Evolutionary conservation across 2,797 vertebrate genomes (phyloP).

Genomic region (Galaxias olidus): DNA sequence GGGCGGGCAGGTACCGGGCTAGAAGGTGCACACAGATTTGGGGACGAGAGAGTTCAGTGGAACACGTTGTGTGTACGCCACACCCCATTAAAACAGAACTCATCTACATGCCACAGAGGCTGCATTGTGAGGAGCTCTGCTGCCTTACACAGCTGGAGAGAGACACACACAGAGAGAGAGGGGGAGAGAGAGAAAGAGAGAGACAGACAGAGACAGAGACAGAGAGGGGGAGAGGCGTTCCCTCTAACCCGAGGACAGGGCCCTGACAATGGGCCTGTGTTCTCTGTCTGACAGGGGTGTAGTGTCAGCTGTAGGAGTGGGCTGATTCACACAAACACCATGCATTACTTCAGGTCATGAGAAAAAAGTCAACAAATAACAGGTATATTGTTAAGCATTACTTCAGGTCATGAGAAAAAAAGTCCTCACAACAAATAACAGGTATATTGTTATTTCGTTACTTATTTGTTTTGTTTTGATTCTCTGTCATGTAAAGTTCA

Average conservation of each 20-base stretch:
- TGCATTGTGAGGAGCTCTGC: too few relatives aligned
- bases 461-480: too few relatives aligned
- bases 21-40: too few relatives aligned
- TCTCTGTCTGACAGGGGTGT: constrained; percentile 38
- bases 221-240: constrained; percentile 41
- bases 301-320: constrained; percentile 33
- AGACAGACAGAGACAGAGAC: constrained; percentile 14
- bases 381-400: too few relatives aligned
- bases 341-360: constrained; percentile 31
- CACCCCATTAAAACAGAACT: too few relatives aligned
- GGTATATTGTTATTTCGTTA: too few relatives aligned
- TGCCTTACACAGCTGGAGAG: too few relatives aligned
- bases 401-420: constrained; percentile 11
- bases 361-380: too few relatives aligned
- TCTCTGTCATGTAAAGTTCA: too few relatives aligned
- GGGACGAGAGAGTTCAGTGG: too few relatives aligned
- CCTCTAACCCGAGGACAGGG: constrained; percentile 32
- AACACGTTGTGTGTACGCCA: too few relatives aligned
- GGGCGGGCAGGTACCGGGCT: constrained; percentile 13
- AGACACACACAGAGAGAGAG: constrained; percentile 14
- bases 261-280: constrained; percentile 57
- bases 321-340: neutral
- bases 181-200: constrained; percentile 33
- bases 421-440: neutral
- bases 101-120: too few relatives aligned